A percentile compares a stretch with the other conserved stretches of the same genome.
These are phyloP conservation scores for Solenopsis invicta DNA, from an alignment of 1,140 invertebrate genomes.

Conservation along the genomic window DNA sequence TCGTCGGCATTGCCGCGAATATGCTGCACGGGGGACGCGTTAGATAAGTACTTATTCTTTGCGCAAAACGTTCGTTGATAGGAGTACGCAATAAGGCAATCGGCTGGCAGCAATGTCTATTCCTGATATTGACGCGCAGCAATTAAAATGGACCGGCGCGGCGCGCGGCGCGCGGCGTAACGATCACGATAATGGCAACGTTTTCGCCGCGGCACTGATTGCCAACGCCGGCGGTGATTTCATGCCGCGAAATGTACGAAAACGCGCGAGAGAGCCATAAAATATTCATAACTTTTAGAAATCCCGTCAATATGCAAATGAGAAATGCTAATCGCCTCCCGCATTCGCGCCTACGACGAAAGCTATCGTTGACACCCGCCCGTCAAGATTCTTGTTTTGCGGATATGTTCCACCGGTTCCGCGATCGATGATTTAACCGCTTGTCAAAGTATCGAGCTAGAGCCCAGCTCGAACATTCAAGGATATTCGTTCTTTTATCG, in stretches of 20 bases:
- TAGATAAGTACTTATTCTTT: constrained; percentile 37
- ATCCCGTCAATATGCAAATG: constrained; percentile 87
- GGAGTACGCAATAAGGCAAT: constrained; percentile 31
- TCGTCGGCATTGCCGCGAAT: constrained; percentile 57
- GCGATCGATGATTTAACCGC: constrained; percentile 51
- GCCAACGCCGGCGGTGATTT: background rate
- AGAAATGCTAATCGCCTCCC: constrained; percentile 85
- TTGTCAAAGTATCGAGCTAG: background rate
- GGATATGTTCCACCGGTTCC: constrained; percentile 24
- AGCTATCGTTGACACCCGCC: constrained; percentile 82
- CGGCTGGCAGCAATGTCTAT: constrained; percentile 16
- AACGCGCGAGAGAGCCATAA: constrained; percentile 73
- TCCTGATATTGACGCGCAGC: constrained; percentile 26
- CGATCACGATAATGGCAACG: constrained; percentile 40
- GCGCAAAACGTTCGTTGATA: background rate
- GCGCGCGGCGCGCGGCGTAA: no score
- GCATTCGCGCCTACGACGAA: constrained; percentile 80
- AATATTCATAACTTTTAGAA: constrained; percentile 88
- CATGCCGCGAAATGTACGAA: constrained; percentile 27
- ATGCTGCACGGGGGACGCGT: background rate
- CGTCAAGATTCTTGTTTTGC: constrained; percentile 74
- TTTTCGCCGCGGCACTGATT: constrained; percentile 2
- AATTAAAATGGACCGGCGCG: constrained; percentile 19
- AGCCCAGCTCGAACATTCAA: background rate
- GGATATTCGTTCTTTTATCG: constrained; percentile 33